These are phyloP conservation scores for Bombus impatiens DNA, from an alignment of 1,140 invertebrate genomes.

Conservation along the genomic window DNA sequence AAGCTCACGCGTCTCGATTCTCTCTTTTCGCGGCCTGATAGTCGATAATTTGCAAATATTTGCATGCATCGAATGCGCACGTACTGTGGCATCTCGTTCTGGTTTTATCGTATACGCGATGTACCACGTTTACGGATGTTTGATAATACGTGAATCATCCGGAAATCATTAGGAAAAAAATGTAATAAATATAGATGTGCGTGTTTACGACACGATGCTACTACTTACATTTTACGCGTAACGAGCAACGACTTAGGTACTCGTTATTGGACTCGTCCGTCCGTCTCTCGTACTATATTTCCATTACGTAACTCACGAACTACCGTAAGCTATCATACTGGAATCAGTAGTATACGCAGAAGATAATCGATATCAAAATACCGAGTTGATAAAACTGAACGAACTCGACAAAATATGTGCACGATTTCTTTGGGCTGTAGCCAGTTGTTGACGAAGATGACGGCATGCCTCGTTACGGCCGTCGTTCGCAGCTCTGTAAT, in stretches of 20 bases:
- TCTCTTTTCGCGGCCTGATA: background rate
- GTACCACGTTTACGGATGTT: too few species aligned
- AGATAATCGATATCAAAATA: background rate
- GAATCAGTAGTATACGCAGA: too few species aligned
- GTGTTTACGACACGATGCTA: too few species aligned
- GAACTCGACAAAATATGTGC: background rate
- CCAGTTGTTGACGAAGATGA: slow-evolving; percentile 57
- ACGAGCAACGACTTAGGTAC: too few species aligned
- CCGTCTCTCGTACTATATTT: too few species aligned
- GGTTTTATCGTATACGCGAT: background rate
- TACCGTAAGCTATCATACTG: too few species aligned
- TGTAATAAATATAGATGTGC: too few species aligned
- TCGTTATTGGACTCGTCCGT: too few species aligned
- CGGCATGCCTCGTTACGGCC: slow-evolving; percentile 66
- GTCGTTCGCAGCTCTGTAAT: slow-evolving; percentile 63
- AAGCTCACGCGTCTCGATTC: background rate
- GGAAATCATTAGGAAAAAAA: too few species aligned
- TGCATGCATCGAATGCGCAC: background rate
- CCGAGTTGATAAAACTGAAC: background rate
- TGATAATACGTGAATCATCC: too few species aligned
- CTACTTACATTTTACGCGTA: too few species aligned
- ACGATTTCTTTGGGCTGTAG: slow-evolving; percentile 46
- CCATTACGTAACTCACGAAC: too few species aligned
- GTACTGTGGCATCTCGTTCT: background rate
- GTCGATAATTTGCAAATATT: background rate